Conservation (phyloP, 1,140 invertebrate genomes). For the Rhopalosiphum maidis region DNA sequence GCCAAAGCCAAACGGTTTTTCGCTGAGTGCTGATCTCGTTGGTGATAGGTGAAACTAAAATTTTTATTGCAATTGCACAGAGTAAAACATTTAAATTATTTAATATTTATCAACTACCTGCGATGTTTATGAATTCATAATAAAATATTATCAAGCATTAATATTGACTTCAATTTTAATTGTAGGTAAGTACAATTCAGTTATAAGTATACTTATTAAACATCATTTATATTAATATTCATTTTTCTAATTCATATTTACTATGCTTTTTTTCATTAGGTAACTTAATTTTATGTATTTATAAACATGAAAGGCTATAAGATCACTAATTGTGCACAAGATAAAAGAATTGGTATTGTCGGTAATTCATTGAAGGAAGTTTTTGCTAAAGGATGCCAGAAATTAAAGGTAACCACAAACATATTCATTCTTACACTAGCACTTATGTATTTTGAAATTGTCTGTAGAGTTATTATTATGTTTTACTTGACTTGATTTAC, state of each 20-base stretch:
- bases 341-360: constrained; percentile 73
- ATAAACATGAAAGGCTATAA: constrained; percentile 72
- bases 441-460: constrained; percentile 1
- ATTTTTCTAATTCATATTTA: background rate
- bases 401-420: constrained; percentile 70
- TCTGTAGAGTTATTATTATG: background rate
- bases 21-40: too few relatives aligned
- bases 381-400: constrained; percentile 70
- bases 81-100: background rate
- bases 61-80: background rate
- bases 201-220: background rate
- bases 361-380: constrained; percentile 71
- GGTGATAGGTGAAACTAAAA: background rate
- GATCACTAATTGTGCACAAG: constrained; percentile 71
- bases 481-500: background rate
- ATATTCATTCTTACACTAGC: constrained; percentile 59
- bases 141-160: background rate
- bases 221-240: background rate
- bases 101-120: too few relatives aligned
- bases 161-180: background rate
- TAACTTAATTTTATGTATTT: background rate
- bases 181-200: background rate
- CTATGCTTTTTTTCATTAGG: background rate
- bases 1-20: too few relatives aligned
- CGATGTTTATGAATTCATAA: background rate